phyloP scores from a whole-genome alignment of 2,797 vertebrate species.

The Notolabrus celidotus region DNA sequence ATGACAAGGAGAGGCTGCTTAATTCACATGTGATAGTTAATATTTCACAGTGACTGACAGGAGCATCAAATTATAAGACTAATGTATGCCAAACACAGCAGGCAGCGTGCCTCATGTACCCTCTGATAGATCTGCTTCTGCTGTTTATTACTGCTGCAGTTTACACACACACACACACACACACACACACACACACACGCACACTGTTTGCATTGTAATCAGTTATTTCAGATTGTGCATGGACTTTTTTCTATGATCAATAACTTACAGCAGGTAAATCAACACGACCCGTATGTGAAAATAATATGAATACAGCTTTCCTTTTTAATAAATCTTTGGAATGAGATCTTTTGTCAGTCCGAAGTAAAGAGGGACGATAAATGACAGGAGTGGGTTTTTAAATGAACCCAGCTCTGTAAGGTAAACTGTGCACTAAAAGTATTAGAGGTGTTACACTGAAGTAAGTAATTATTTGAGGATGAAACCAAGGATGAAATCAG shows the following conservation, averaged over 20 bases:
- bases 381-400: no score
- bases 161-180: constrained; percentile 2
- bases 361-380: no score
- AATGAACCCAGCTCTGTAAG: no score
- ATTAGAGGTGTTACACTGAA: no score
- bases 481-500: no score
- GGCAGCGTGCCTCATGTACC: constrained; percentile 30
- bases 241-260: not conserved
- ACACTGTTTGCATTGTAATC: not conserved
- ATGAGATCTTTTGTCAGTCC: no score
- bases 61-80: constrained; percentile 52
- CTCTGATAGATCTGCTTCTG: constrained; percentile 27
- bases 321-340: no score
- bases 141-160: constrained; percentile 28
- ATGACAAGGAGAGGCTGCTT: constrained; percentile 47
- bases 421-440: no score
- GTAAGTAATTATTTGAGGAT: no score
- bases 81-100: constrained; percentile 46
- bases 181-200: no score
- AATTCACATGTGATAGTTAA: constrained; percentile 53
- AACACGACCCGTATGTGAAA: no score
- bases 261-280: not conserved
- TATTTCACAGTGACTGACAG: constrained; percentile 61
- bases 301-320: no score
- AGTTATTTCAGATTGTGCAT: not conserved